Conservation (phyloP, 2,888 invertebrate species). For the Crocallis elinguaria region DNA sequence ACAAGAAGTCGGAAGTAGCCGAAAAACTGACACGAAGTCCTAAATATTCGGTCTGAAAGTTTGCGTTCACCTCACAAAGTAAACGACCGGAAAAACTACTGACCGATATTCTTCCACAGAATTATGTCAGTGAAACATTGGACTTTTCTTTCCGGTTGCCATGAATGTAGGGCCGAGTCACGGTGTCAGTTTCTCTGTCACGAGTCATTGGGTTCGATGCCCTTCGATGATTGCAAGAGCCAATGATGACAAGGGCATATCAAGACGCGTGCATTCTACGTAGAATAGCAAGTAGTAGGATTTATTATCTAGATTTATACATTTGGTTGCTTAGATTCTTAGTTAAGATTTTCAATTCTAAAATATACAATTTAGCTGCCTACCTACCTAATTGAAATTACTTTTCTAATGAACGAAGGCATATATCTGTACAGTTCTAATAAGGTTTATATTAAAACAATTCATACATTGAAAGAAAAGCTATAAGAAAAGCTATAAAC, state of each 20-base stretch:
- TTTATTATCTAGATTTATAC: neutral
- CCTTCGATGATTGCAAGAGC: slow-evolving; percentile 33
- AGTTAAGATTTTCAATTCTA: neutral
- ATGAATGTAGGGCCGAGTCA: slow-evolving; percentile 35
- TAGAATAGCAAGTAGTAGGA: too few species aligned
- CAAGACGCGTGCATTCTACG: neutral
- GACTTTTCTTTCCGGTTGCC: slow-evolving; percentile 41
- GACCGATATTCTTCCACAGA: slow-evolving; percentile 35
- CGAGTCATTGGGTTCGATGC: slow-evolving; percentile 39
- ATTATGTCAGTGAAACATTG: slow-evolving; percentile 35
- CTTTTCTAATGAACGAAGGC: too few species aligned
- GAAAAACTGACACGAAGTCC: neutral
- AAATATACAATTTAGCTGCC: too few species aligned
- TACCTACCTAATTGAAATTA: too few species aligned
- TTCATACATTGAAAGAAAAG: too few species aligned
- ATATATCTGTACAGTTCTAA: too few species aligned
- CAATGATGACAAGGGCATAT: slow-evolving; percentile 5
- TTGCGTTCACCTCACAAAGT: slow-evolving; percentile 5
- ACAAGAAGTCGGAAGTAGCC: too few species aligned
- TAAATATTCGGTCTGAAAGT: neutral
- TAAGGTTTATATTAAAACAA: too few species aligned
- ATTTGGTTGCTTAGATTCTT: neutral
- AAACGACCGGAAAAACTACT: slow-evolving; percentile 25
- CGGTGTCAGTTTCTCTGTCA: slow-evolving; percentile 41
- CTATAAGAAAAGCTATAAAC: too few species aligned